These are phyloP conservation scores for Perizoma flavofasciatum DNA, from an alignment of 2,888 invertebrate species.

Conservation along the genomic window DNA sequence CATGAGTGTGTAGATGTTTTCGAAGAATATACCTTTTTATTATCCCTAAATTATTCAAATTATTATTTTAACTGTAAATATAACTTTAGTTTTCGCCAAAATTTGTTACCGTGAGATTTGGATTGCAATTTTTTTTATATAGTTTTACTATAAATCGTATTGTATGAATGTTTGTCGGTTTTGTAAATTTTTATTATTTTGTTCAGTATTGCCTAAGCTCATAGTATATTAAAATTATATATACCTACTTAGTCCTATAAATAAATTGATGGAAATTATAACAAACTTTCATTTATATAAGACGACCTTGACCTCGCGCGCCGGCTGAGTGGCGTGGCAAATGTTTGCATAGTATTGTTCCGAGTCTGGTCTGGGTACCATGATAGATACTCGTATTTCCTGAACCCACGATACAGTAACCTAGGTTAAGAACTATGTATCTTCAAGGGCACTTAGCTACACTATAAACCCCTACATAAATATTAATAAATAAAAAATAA, in stretches of 20 bases:
- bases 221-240: conserved; percentile 74
- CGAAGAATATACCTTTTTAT: conserved; percentile 56
- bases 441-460: too few species aligned
- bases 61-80: conserved; percentile 69
- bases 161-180: conserved; percentile 65
- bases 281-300: conserved; percentile 6
- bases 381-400: too few species aligned
- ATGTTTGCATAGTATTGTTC: too few species aligned
- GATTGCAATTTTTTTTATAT: conserved; percentile 43
- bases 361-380: too few species aligned
- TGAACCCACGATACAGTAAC: too few species aligned
- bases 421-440: too few species aligned
- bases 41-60: conserved; percentile 45
- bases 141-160: conserved; percentile 53
- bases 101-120: conserved; percentile 64
- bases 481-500: too few species aligned
- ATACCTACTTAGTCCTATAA: conserved; percentile 60
- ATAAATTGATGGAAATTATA: conserved; percentile 50
- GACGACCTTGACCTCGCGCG: too few species aligned
- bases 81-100: conserved; percentile 62
- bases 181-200: conserved; percentile 80
- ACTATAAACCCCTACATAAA: too few species aligned
- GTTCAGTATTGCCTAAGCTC: conserved; percentile 80
- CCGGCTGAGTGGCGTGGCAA: too few species aligned
- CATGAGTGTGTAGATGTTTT: conserved; percentile 56